A percentile compares a stretch with the other conserved stretches of the same genome.
Conservation (phyloP, 2,888 invertebrate species). For the Abrostola triplasia region DNA sequence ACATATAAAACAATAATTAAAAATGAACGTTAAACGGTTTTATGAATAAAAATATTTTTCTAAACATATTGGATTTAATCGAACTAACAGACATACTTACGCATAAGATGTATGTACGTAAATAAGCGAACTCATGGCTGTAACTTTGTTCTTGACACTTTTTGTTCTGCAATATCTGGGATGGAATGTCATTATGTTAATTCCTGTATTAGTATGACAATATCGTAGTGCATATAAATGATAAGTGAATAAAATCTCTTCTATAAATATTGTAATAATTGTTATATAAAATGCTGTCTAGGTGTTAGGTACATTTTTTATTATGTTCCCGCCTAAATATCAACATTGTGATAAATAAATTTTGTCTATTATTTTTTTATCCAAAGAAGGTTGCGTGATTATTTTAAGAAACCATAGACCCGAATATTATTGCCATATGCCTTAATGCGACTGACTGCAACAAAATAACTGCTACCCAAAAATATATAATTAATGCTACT, state of each 20-base stretch:
- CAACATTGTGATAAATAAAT: constrained; percentile 48
- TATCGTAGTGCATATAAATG: constrained; percentile 76
- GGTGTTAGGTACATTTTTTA: constrained; percentile 68
- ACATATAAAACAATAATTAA: constrained; percentile 57
- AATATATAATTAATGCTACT: constrained; percentile 14
- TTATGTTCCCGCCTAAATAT: constrained; percentile 68
- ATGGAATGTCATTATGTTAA: constrained; percentile 74
- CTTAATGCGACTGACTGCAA: constrained; percentile 23
- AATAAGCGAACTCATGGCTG: constrained; percentile 71
- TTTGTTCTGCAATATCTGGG: constrained; percentile 82
- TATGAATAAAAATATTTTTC: constrained; percentile 80
- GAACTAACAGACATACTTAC: constrained; percentile 60
- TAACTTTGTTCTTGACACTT: constrained; percentile 63
- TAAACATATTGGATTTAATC: constrained; percentile 76
- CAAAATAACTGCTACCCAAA: constrained; percentile 28
- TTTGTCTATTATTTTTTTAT: constrained; percentile 41
- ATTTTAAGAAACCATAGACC: constrained; percentile 11
- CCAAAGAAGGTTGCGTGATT: constrained; percentile 27
- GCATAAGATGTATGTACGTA: constrained; percentile 34
- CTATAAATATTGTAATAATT: constrained; percentile 70
- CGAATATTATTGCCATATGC: constrained; percentile 20
- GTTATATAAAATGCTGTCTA: constrained; percentile 73
- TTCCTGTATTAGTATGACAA: constrained; percentile 83
- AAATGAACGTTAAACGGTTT: constrained; percentile 62
- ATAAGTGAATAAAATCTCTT: constrained; percentile 66